Evolutionary conservation across 2,113 vertebrate species (phyloP).

Genomic region (Myrmecophaga tridactyla): DNA sequence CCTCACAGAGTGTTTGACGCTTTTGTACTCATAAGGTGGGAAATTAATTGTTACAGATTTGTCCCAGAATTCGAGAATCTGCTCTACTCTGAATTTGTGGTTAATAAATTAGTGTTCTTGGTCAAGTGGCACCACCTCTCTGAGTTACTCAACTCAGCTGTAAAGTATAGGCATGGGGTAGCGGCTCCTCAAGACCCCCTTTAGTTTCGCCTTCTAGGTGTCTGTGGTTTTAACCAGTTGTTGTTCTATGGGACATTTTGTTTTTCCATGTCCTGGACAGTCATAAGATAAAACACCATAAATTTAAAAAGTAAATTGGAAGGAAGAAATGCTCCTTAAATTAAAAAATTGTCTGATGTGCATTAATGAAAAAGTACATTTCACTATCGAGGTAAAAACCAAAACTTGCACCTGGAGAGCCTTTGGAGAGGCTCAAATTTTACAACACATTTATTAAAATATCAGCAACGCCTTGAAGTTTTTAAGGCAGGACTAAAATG

Average conservation of each 20-base stretch:
- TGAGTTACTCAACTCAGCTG: neutral
- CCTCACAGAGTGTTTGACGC: neutral
- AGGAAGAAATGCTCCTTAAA: conserved; percentile 1
- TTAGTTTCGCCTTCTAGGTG: neutral
- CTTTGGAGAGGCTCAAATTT: neutral
- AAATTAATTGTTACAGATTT: too few species aligned
- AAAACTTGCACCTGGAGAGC: neutral
- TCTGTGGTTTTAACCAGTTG: neutral
- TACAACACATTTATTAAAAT: conserved; percentile 1
- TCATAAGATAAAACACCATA: conserved; percentile 40
- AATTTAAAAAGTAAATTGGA: conserved; percentile 57
- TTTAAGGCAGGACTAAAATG: neutral
- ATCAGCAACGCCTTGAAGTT: neutral
- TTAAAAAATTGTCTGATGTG: neutral
- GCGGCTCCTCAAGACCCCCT: neutral
- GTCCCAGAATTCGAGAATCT: neutral
- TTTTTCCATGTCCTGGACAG: neutral
- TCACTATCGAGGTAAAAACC: neutral
- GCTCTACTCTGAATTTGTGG: neutral
- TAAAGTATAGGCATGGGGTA: too few species aligned
- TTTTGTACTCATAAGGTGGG: neutral
- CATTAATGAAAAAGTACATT: conserved; percentile 5
- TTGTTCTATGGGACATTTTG: conserved; percentile 50
- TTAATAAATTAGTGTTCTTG: neutral
- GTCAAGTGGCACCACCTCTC: neutral